These are phyloP conservation scores for Steinernema hermaphroditum DNA, from an alignment of 2,888 invertebrate genomes.

Conservation along the genomic window DNA sequence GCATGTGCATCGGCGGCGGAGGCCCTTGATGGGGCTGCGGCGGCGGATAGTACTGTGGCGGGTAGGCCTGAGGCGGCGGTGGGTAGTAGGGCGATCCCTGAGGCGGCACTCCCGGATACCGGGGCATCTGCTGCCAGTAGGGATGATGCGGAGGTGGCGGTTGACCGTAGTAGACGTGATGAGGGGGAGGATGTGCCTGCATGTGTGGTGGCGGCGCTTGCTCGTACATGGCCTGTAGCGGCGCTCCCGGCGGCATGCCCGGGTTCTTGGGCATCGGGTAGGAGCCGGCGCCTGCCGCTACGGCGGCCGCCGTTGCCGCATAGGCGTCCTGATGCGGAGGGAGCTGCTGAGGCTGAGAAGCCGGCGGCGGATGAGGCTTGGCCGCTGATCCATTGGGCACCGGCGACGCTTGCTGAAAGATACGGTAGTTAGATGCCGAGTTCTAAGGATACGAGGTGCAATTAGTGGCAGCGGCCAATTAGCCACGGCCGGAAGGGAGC, in stretches of 20 bases:
- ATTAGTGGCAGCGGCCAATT: background rate
- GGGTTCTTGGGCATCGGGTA: constrained; percentile 24
- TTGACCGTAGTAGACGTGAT: constrained; percentile 27
- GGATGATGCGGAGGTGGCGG: constrained; percentile 23
- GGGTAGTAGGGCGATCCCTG: constrained; percentile 25
- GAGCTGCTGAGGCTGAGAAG: background rate
- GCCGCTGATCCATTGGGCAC: constrained; percentile 2
- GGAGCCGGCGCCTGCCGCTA: constrained; percentile 17
- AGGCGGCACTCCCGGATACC: background rate
- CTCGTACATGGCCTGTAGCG: constrained; percentile 6
- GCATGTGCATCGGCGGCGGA: constrained; percentile 22
- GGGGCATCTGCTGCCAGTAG: constrained; percentile 25
- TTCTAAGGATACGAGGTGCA: background rate
- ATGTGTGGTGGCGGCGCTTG: background rate
- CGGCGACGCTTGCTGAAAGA: constrained; percentile 25
- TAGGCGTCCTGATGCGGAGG: background rate
- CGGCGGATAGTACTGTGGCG: constrained; percentile 10
- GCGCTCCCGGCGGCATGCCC: background rate
- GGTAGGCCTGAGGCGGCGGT: background rate
- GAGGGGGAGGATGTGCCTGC: constrained; percentile 9
- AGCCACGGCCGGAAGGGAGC: background rate
- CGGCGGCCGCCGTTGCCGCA: constrained; percentile 15
- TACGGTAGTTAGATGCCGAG: background rate
- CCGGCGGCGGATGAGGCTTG: background rate
- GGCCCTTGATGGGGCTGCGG: background rate